Base-by-base conservation (phyloP, 1,140 invertebrate species). In the Aporrectodea caliginosa region DNA sequence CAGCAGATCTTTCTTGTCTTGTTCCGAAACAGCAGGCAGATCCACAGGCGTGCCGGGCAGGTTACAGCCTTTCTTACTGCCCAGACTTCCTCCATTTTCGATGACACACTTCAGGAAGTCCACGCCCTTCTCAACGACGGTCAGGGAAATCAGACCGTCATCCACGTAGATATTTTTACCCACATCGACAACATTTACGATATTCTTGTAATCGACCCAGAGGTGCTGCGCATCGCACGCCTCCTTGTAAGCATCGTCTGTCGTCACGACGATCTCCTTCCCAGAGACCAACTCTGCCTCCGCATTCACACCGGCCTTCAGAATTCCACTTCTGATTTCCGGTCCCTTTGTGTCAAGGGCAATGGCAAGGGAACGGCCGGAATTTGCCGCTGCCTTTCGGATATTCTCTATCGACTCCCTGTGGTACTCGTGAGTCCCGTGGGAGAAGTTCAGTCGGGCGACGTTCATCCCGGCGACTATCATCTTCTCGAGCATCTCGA, bases 381-480 rank as follows among this genome's bases (percentile, higher is more conserved):
- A 93, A 83, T 92, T 93, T 82, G 92, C 92, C 69, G 93, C 93
- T 16, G 96, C 96, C 83, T 92, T 88, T 35, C 96, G 90, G 31
- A 97, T 92, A 87, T 97, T 98, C 43, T 91, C 90, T 81, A 99
- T 95, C 0, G 95, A 97, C 83, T 93, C 92, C 0, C 91, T 93
- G 86, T 98, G 96, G 88, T 98, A 98, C 87, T 98, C 96, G 85
- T 99, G 94, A 0, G 95, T 93, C 71, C 97, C 97, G 88, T 99
- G 98, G 14, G 96, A 98, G 90, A 99, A 99, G 89, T 99, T 99
- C 89, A 99, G 91, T 80, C 98, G 92, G 12, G 97, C 97, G 81
- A 99, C 92, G 84, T 98, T 98, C 97, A 99, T 99, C 30, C 98
- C 98, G 22, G 94, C 94, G 83, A 94, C 93, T 88, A 99, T 98